Percentiles rank a stretch among this genome's conserved stretches.
Conservation (phyloP, 2,888 invertebrate genomes). For the Ganaspis brasiliensis region DNA sequence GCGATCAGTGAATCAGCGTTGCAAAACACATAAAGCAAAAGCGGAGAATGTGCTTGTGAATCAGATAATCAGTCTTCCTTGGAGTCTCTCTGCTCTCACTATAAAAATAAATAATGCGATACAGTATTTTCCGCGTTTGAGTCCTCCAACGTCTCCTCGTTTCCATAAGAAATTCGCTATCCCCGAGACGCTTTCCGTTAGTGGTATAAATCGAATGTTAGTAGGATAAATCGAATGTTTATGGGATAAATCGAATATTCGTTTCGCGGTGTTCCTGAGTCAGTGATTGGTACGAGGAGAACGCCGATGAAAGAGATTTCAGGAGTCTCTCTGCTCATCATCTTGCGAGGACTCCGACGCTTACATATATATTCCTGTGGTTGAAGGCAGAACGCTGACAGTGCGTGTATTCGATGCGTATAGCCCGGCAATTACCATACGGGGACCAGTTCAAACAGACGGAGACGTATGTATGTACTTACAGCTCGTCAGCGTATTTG, state of each 20-base stretch:
- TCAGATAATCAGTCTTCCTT: slow-evolving; percentile 20
- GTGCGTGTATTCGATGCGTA: slow-evolving; percentile 34
- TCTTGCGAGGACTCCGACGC: slow-evolving; percentile 6
- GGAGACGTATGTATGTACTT: slow-evolving; percentile 77
- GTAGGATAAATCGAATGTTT: neutral
- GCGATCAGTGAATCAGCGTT: slow-evolving; percentile 42
- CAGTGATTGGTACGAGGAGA: neutral
- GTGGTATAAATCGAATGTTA: neutral
- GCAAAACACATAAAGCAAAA: slow-evolving; percentile 31
- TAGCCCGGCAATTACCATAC: slow-evolving; percentile 74
- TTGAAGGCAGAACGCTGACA: slow-evolving; percentile 30
- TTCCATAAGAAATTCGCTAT: slow-evolving; percentile 28
- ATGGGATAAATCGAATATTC: slow-evolving; percentile 12
- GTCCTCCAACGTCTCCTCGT: slow-evolving; percentile 9
- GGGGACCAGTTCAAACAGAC: slow-evolving; percentile 79
- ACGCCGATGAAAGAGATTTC: slow-evolving; percentile 25
- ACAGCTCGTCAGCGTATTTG: slow-evolving; percentile 77
- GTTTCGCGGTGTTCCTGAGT: neutral
- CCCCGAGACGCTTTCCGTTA: neutral
- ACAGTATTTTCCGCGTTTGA: slow-evolving; percentile 26
- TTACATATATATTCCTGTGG: slow-evolving; percentile 22
- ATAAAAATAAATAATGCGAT: slow-evolving; percentile 38
- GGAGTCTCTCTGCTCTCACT: neutral
- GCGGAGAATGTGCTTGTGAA: slow-evolving; percentile 25
- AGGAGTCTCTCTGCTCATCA: neutral